These are phyloP conservation scores for Sphecodes monilicornis DNA, from an alignment of 2,888 invertebrate species.

Conservation along the genomic window DNA sequence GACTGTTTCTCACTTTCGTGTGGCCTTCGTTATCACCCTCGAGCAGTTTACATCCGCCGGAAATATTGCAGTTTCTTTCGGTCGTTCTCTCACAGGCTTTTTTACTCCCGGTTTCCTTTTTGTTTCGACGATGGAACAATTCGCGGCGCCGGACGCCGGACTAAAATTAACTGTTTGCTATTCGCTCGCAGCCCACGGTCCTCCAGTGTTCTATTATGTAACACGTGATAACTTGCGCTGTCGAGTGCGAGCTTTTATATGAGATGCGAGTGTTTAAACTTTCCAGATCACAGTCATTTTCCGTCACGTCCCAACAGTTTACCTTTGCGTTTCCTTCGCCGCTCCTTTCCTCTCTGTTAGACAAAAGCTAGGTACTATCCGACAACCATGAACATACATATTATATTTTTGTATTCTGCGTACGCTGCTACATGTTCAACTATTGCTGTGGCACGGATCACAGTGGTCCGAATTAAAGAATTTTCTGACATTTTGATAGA, in stretches of 20 bases:
- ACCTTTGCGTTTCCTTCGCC: constrained; percentile 11
- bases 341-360: constrained; percentile 3
- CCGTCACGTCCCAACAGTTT: constrained; percentile 30
- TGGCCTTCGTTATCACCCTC: neutral
- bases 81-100: neutral
- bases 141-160: neutral
- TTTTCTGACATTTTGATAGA: too few relatives aligned
- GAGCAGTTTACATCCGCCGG: constrained; percentile 11
- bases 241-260: neutral
- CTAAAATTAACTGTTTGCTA: constrained; percentile 10
- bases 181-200: neutral
- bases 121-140: neutral
- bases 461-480: too few relatives aligned
- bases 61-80: neutral
- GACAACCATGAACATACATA: constrained; percentile 21
- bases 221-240: constrained; percentile 14
- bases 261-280: constrained; percentile 26
- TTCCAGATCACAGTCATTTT: constrained; percentile 41
- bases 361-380: constrained; percentile 38
- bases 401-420: constrained; percentile 30
- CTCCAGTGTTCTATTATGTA: constrained; percentile 10
- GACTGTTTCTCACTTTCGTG: neutral
- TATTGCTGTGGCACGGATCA: too few relatives aligned
- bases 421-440: constrained; percentile 26
- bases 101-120: neutral